Conservation (phyloP, 53 echinoderm and acorn worm species). For the Paracentrotus lividus region DNA sequence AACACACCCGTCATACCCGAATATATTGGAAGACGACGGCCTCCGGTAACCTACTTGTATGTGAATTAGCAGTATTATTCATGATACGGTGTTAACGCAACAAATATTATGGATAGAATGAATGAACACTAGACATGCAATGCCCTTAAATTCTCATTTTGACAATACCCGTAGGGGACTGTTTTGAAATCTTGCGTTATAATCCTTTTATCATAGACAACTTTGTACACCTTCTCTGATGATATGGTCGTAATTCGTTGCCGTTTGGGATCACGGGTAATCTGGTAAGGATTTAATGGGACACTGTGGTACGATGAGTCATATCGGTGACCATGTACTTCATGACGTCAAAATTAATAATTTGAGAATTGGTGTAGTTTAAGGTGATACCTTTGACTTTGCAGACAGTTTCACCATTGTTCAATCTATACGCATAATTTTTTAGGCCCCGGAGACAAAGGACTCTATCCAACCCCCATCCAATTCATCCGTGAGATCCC, state of each 20-base stretch:
- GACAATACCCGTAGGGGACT: neutral
- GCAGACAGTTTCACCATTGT: constrained; percentile 76
- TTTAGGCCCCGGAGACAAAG: constrained; percentile 53
- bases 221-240: neutral
- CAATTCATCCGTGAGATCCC: constrained; percentile 78
- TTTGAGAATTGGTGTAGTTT: constrained; percentile 68
- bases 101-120: too few species aligned
- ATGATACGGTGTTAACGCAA: too few species aligned
- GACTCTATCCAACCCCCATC: constrained; percentile 8
- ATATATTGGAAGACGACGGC: too few species aligned
- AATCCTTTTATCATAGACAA: neutral
- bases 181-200: neutral
- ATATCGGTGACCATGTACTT: constrained; percentile 69
- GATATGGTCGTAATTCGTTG: neutral
- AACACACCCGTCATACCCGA: too few species aligned
- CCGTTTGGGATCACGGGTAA: neutral
- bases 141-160: neutral
- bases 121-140: neutral
- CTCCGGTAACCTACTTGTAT: too few species aligned
- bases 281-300: neutral
- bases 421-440: constrained; percentile 60
- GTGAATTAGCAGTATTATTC: too few species aligned
- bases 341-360: constrained; percentile 76
- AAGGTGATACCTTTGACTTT: constrained; percentile 81
- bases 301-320: neutral